Evolutionary conservation across 1,140 invertebrate genomes (phyloP).

Genomic region (Rhizoglyphus robini): DNA sequence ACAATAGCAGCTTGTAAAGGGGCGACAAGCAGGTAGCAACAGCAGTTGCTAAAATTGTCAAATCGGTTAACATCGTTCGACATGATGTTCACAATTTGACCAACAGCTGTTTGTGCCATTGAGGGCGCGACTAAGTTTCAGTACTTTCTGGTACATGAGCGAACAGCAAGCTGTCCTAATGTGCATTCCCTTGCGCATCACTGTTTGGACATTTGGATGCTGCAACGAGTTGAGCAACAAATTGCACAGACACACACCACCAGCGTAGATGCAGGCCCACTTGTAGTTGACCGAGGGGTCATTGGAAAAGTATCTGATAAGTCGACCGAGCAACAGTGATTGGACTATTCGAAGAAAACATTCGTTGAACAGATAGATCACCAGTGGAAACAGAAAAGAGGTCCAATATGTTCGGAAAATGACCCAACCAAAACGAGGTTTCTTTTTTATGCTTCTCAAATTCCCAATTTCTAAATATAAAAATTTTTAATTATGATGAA

Average conservation of each 20-base stretch:
- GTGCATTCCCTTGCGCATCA: constrained; percentile 33
- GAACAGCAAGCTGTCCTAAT: constrained; percentile 41
- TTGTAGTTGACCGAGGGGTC: neutral
- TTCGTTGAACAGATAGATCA: constrained; percentile 3
- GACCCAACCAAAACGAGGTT: neutral
- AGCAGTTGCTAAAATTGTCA: constrained; percentile 34
- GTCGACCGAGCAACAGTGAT: constrained; percentile 7
- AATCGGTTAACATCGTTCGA: no score
- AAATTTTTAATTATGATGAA: neutral
- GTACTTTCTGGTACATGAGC: constrained; percentile 42
- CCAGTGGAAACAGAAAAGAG: neutral
- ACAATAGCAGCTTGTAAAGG: constrained; percentile 23
- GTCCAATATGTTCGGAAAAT: neutral
- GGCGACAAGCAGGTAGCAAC: constrained; percentile 21
- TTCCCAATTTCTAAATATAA: no score
- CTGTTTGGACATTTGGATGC: constrained; percentile 35
- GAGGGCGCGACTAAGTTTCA: constrained; percentile 42
- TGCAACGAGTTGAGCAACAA: constrained; percentile 52
- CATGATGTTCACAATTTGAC: constrained; percentile 84
- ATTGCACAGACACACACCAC: constrained; percentile 25
- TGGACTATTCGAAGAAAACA: no score
- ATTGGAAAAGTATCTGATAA: constrained; percentile 22
- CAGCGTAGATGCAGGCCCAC: no score
- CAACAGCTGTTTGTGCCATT: constrained; percentile 57
- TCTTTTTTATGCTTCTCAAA: neutral